Conservation (phyloP, 2,113 vertebrate species). For the Okapia johnstoni region DNA sequence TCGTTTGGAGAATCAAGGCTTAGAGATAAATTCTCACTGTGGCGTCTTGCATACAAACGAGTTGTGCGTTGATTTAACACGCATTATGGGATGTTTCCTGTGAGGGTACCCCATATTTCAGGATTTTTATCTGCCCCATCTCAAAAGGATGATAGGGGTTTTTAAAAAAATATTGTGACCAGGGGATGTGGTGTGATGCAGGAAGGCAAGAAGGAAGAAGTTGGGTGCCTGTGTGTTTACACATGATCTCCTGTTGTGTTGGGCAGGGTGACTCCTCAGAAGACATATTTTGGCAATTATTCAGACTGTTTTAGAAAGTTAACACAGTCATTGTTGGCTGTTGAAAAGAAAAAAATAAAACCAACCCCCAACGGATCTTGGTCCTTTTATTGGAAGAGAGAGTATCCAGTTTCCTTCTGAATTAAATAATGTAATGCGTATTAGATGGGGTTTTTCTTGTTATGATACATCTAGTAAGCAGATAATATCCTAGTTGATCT, state of each 20-base stretch:
- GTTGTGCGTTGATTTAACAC: not conserved
- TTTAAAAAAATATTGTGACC: not conserved
- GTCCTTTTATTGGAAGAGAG: slow-evolving; percentile 6
- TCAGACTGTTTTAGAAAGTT: not conserved
- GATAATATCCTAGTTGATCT: slow-evolving; percentile 21
- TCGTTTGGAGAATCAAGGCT: not conserved
- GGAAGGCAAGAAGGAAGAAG: not conserved
- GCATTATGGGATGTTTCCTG: not conserved
- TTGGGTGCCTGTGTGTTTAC: not conserved
- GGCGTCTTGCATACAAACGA: not conserved
- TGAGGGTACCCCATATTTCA: not conserved
- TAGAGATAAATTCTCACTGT: not conserved
- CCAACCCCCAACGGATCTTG: not conserved
- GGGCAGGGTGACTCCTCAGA: not conserved
- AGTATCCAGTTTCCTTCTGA: slow-evolving; percentile 46
- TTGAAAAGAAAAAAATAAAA: not conserved
- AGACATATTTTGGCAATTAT: not conserved
- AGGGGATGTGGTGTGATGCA: not conserved
- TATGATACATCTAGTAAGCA: not conserved
- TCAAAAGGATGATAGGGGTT: not conserved
- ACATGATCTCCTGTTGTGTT: not conserved
- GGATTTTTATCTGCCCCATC: not conserved
- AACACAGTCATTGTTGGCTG: not conserved
- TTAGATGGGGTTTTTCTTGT: slow-evolving; percentile 3
- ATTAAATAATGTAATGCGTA: slow-evolving; percentile 36